phyloP scores from a whole-genome alignment of 1,140 invertebrate genomes.

The Rhopalosiphum padi region DNA sequence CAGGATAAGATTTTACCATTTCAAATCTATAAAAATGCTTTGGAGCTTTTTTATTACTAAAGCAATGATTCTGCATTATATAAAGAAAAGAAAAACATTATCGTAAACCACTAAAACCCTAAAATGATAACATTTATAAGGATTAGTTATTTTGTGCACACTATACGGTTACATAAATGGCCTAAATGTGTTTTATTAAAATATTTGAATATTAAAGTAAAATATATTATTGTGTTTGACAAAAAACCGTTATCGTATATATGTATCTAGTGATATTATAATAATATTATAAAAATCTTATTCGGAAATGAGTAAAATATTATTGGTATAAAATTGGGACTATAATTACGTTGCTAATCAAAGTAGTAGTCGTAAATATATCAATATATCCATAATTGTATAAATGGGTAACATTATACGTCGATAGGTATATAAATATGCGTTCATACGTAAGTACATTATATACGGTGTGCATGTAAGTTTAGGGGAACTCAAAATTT shows the following conservation, averaged over 20 bases:
- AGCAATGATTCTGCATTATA: not conserved
- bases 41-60: not conserved
- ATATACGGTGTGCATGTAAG: not conserved
- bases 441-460: not conserved
- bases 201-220: not conserved
- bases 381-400: not conserved
- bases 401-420: not conserved
- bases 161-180: not conserved
- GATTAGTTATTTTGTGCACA: not conserved
- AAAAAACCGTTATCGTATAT: not conserved
- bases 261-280: not conserved
- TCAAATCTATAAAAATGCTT: not conserved
- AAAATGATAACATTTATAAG: not conserved
- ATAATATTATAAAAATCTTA: not conserved
- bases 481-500: not conserved
- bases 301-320: not conserved
- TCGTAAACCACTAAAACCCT: not conserved
- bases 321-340: not conserved
- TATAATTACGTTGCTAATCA: not conserved
- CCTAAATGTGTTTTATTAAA: not conserved
- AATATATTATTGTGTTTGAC: not conserved
- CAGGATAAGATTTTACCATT: conserved; percentile 2
- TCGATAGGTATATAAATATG: too few species aligned
- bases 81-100: not conserved
- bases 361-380: not conserved